Evolutionary conservation across 2,797 vertebrate genomes (phyloP).

Genomic region (Lutjanus argentimaculatus): DNA sequence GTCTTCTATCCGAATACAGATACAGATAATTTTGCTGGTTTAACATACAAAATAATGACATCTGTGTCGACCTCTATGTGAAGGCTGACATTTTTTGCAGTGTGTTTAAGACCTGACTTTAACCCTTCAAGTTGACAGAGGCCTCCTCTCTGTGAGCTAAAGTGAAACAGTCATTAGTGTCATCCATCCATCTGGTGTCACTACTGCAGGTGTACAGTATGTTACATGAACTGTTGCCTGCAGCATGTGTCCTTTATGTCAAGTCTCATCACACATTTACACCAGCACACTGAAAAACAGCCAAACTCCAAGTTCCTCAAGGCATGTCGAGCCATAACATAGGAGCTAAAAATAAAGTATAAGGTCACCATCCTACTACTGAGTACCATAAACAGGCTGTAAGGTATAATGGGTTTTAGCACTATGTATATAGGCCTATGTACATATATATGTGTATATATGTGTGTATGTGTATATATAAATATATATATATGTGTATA

Average conservation of each 20-base stretch:
- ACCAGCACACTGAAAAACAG: neutral
- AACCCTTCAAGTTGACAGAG: conserved; percentile 45
- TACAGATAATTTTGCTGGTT: too few species aligned
- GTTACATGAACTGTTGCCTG: conserved; percentile 24
- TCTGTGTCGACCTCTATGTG: too few species aligned
- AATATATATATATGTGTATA: too few species aligned
- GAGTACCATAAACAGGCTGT: neutral
- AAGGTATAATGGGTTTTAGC: neutral
- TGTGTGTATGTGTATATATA: too few species aligned
- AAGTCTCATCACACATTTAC: conserved; percentile 25
- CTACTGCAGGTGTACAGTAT: conserved; percentile 19
- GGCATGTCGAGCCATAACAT: neutral
- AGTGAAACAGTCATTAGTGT: conserved; percentile 38
- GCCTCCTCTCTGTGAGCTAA: conserved; percentile 7
- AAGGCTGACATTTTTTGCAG: conserved; percentile 49
- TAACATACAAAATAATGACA: neutral
- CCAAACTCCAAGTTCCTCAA: neutral
- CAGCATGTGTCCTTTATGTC: conserved; percentile 27
- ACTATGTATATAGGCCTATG: too few species aligned
- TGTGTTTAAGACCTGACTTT: conserved; percentile 59
- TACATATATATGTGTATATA: too few species aligned
- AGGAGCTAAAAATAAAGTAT: conserved; percentile 10
- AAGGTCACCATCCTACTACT: neutral
- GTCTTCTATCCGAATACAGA: too few species aligned
- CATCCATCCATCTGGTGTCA: conserved; percentile 53